Evolutionary conservation across 92 coral and sea anemone genomes (phyloP).

Genomic region (Pocillopora meandrina): DNA sequence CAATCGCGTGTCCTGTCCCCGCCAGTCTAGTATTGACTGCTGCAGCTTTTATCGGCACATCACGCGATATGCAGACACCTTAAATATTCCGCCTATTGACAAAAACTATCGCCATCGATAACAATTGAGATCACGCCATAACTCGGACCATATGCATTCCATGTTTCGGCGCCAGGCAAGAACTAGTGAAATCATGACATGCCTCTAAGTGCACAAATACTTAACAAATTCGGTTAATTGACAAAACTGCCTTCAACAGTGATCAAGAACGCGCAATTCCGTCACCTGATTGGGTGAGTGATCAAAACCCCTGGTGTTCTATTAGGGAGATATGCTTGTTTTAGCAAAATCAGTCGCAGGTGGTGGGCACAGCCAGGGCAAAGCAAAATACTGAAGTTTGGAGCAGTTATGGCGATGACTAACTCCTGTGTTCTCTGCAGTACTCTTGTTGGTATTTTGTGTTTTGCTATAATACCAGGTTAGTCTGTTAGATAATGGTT

Average conservation of each 20-base stretch:
- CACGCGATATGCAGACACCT: too few species aligned
- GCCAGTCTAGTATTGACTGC: too few species aligned
- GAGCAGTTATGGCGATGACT: too few species aligned
- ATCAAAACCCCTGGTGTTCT: slow-evolving; percentile 3
- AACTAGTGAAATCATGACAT: neutral
- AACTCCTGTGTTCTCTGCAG: neutral
- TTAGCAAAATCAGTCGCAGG: neutral
- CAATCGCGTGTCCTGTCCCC: too few species aligned
- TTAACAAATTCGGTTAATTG: neutral
- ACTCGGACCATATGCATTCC: too few species aligned
- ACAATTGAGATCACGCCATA: too few species aligned
- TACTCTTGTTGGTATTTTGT: neutral
- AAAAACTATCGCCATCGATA: too few species aligned
- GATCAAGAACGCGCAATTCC: neutral
- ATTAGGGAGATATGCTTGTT: neutral
- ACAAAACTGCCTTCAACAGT: neutral
- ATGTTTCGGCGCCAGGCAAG: too few species aligned
- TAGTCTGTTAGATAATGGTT: neutral
- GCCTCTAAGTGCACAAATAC: neutral
- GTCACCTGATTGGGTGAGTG: neutral
- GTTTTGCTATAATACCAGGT: neutral
- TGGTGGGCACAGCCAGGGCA: neutral
- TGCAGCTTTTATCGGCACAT: too few species aligned
- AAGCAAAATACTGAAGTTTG: neutral
- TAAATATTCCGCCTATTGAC: too few species aligned